Evolutionary conservation across 2,888 invertebrate genomes (phyloP).

Genomic region (Apodemia duryi): DNA sequence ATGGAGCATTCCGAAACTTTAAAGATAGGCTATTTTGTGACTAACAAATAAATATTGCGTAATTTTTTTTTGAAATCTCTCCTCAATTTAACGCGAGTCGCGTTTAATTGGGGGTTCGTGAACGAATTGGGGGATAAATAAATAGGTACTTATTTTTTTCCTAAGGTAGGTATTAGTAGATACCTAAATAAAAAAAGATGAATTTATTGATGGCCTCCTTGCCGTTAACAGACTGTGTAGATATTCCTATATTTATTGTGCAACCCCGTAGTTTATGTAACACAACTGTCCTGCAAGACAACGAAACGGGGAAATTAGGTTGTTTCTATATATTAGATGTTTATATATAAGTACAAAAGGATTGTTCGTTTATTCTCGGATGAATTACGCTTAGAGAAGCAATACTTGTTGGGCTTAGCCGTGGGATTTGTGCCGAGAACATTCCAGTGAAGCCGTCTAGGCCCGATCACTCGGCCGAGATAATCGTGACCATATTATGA

Average conservation of each 20-base stretch:
- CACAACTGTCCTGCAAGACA: constrained; percentile 69
- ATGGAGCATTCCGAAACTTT: too few relatives aligned
- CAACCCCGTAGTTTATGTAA: constrained; percentile 57
- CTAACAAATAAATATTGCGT: too few relatives aligned
- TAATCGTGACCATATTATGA: constrained; percentile 24
- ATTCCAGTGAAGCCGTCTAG: constrained; percentile 57
- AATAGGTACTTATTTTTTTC: too few relatives aligned
- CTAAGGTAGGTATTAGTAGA: too few relatives aligned
- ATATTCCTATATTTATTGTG: constrained; percentile 63
- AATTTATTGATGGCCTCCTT: constrained; percentile 49
- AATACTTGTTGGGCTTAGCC: constrained; percentile 61
- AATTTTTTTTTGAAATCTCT: too few relatives aligned
- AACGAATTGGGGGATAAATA: too few relatives aligned
- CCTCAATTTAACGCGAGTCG: too few relatives aligned
- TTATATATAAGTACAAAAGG: constrained; percentile 69
- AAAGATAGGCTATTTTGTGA: too few relatives aligned
- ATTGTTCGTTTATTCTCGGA: constrained; percentile 65
- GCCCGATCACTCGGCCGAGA: constrained; percentile 33
- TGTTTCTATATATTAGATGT: constrained; percentile 61
- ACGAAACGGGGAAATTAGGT: constrained; percentile 74
- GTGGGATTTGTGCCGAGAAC: constrained; percentile 55
- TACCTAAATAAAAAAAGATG: background rate
- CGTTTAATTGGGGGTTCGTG: too few relatives aligned
- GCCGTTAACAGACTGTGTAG: constrained; percentile 64
- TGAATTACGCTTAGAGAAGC: constrained; percentile 65